These are phyloP conservation scores for Spodoptera litura DNA, from an alignment of 1,140 invertebrate species.

Conservation along the genomic window DNA sequence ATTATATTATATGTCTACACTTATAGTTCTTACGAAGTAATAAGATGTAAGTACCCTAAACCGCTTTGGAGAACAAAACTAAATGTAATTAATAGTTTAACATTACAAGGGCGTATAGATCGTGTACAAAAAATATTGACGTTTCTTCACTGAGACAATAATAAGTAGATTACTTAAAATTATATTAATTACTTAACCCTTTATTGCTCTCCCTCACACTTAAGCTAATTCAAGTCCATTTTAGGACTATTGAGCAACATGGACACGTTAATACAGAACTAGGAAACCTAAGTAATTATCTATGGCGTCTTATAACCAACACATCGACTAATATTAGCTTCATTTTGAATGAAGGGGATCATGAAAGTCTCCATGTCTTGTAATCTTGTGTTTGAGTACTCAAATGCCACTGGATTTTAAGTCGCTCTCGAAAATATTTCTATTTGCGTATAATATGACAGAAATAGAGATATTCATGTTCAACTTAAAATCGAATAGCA, in stretches of 20 bases:
- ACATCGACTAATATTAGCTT: conserved; percentile 10
- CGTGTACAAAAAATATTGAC: conserved; percentile 57
- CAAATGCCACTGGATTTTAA: background rate
- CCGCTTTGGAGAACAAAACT: conserved; percentile 82
- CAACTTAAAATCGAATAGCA: background rate
- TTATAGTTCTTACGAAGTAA: background rate
- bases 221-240: conserved; percentile 79
- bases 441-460: background rate
- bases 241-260: conserved; percentile 82
- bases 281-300: conserved; percentile 64
- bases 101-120: conserved; percentile 72
- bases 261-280: conserved; percentile 77
- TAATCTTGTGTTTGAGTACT: background rate
- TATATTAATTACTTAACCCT: conserved; percentile 68
- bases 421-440: background rate
- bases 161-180: conserved; percentile 72
- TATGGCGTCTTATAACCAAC: conserved; percentile 44
- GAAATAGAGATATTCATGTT: background rate
- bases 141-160: conserved; percentile 67
- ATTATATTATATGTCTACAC: no score
- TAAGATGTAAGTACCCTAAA: conserved; percentile 80
- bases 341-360: conserved; percentile 39
- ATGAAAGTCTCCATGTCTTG: background rate
- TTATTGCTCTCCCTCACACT: conserved; percentile 80
- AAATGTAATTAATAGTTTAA: conserved; percentile 54